Conservation (phyloP, 2,888 invertebrate genomes). For the Ypsolopha sequella region DNA sequence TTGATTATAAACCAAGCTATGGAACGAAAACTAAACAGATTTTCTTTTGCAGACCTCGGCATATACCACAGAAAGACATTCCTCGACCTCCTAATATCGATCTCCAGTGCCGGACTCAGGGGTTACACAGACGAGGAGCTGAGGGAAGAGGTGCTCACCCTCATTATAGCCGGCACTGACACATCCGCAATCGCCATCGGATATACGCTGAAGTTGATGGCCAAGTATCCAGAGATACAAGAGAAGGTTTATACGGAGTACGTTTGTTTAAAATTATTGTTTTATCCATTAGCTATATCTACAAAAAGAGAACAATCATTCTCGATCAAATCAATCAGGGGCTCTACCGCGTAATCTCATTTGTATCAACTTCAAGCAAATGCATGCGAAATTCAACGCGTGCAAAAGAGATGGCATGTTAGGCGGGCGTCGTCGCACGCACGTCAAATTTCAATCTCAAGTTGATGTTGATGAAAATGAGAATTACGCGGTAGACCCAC, state of each 20-base stretch:
- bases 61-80: slow-evolving; percentile 57
- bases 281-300: too few species aligned
- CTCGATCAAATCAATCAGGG: too few species aligned
- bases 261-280: slow-evolving; percentile 17
- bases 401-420: too few species aligned
- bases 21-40: background rate
- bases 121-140: slow-evolving; percentile 66
- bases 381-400: too few species aligned
- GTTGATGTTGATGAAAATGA: too few species aligned
- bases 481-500: too few species aligned
- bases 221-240: slow-evolving; percentile 56
- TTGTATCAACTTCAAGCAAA: too few species aligned
- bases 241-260: slow-evolving; percentile 54
- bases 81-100: slow-evolving; percentile 62
- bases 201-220: slow-evolving; percentile 50
- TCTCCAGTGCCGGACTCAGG: slow-evolving; percentile 49
- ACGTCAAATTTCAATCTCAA: too few species aligned
- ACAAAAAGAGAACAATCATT: too few species aligned
- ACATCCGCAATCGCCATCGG: slow-evolving; percentile 57
- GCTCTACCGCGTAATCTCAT: too few species aligned
- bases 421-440: too few species aligned
- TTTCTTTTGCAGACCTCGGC: slow-evolving; percentile 28
- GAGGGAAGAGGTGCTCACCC: slow-evolving; percentile 69
- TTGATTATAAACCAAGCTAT: too few species aligned
- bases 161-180: slow-evolving; percentile 68